Evolutionary conservation across 2,113 vertebrate species (phyloP).

Genomic region (Tetrax tetrax): DNA sequence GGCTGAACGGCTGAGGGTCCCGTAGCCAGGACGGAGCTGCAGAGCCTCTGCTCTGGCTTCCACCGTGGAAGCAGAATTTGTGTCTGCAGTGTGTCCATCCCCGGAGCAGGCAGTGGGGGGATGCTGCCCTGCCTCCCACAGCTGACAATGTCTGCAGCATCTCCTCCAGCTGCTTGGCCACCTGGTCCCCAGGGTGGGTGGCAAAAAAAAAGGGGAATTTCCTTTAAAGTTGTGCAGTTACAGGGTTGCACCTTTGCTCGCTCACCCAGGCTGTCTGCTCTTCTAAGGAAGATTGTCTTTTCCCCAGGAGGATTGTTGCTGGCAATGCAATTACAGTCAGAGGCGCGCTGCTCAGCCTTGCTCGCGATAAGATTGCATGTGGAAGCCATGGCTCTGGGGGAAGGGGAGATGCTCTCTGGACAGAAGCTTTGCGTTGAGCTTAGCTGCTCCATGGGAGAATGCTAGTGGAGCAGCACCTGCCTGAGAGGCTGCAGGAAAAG

Average conservation of each 20-base stretch:
- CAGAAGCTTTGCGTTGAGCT: neutral
- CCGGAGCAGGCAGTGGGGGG: neutral
- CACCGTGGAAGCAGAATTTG: neutral
- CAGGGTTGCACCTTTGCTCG: neutral
- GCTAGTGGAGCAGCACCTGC: neutral
- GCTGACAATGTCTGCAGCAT: neutral
- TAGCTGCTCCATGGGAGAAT: neutral
- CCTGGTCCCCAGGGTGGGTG: too few species aligned
- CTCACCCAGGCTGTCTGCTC: neutral
- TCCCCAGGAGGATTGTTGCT: neutral
- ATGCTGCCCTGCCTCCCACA: neutral
- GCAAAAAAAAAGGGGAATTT: too few species aligned
- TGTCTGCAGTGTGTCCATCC: rapidly evolving
- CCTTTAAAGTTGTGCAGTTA: neutral
- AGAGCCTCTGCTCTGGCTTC: neutral
- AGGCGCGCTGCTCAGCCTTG: neutral
- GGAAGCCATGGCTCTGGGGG: neutral
- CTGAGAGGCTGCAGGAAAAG: neutral
- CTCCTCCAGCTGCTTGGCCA: neutral
- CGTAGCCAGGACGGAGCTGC: neutral
- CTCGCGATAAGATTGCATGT: neutral
- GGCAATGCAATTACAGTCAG: neutral
- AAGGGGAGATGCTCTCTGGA: neutral
- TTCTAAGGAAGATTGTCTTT: neutral
- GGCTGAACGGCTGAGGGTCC: neutral